Evolutionary conservation across 2,888 invertebrate species (phyloP).

Genomic region (Temnothorax rugatulus): DNA sequence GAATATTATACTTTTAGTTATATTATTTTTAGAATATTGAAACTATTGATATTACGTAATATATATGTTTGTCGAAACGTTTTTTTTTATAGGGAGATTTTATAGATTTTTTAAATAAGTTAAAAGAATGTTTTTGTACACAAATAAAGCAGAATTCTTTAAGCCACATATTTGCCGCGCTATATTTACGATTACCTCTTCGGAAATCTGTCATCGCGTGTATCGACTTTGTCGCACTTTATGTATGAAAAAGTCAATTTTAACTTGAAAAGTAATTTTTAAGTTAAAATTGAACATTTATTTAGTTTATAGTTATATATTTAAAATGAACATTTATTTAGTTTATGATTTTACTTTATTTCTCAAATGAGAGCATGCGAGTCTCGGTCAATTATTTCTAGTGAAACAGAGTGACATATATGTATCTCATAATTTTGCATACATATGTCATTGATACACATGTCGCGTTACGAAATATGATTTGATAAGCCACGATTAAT

Average conservation of each 20-base stretch:
- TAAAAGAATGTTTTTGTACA: neutral
- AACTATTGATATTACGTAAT: neutral
- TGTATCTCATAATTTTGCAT: neutral
- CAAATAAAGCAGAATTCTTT: neutral
- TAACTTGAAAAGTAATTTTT: neutral
- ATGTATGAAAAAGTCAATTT: neutral
- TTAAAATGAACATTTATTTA: neutral
- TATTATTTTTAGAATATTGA: constrained; percentile 1
- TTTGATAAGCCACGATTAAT: constrained; percentile 26
- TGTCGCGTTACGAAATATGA: neutral
- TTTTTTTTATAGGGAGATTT: neutral
- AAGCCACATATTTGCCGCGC: neutral
- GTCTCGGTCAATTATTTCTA: neutral
- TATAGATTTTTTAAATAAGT: neutral
- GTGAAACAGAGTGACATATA: neutral
- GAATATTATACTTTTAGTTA: neutral
- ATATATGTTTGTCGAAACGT: neutral
- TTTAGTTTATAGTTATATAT: neutral
- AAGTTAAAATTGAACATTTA: neutral
- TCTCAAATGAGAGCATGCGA: neutral
- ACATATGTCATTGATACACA: neutral
- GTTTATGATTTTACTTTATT: neutral
- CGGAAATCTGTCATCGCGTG: neutral
- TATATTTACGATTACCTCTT: neutral
- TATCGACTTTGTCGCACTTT: neutral